These are phyloP conservation scores for Suricata suricatta DNA, from an alignment of 2,113 vertebrate genomes.

Conservation along the genomic window DNA sequence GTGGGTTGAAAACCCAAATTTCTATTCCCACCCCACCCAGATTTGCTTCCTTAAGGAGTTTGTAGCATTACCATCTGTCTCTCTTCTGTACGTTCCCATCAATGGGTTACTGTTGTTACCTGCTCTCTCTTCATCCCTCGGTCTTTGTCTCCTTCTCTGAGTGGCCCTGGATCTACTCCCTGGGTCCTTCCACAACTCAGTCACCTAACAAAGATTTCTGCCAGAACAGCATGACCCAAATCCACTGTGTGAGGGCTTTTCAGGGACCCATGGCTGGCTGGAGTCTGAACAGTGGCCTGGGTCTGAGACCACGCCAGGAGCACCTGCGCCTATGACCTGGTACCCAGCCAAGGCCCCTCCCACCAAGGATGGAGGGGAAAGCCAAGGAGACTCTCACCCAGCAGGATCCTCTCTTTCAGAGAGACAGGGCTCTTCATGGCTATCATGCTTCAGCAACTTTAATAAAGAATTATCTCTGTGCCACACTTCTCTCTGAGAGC, in stretches of 20 bases:
- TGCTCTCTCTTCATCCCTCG: not conserved
- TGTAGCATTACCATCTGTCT: no score
- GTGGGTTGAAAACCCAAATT: not conserved
- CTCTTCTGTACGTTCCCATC: not conserved
- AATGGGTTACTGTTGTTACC: rapidly evolving
- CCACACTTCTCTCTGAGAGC: not conserved
- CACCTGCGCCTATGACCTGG: not conserved
- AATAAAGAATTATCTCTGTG: not conserved
- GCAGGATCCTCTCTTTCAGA: not conserved
- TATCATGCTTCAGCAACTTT: constrained; percentile 2
- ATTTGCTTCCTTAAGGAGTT: not conserved
- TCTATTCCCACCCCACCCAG: not conserved
- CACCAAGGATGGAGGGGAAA: not conserved
- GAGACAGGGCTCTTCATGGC: not conserved
- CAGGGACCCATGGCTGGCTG: not conserved
- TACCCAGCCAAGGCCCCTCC: not conserved
- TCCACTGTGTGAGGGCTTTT: not conserved
- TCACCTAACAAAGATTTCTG: not conserved
- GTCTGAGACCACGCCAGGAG: not conserved
- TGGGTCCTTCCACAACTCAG: not conserved
- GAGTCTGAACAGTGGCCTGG: not conserved
- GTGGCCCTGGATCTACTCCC: not conserved
- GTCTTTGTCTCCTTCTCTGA: not conserved
- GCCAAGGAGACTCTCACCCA: not conserved
- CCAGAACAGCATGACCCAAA: not conserved